Conservation (phyloP, 2,113 vertebrate genomes). For the Arvicanthis niloticus region DNA sequence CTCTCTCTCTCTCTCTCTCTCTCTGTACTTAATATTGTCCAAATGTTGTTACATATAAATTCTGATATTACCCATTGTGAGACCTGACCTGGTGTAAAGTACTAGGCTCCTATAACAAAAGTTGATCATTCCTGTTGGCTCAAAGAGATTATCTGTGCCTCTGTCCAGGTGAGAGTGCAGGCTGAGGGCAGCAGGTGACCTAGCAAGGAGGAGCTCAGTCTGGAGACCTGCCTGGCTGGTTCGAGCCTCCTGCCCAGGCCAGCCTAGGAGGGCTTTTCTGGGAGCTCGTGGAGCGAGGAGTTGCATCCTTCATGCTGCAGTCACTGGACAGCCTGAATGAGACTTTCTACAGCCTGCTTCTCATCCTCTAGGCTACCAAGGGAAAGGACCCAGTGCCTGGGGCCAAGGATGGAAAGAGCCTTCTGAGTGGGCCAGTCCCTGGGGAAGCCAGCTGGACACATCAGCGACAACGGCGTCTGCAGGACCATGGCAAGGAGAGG, state of each 20-base stretch:
- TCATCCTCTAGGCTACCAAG: slow-evolving; percentile 88
- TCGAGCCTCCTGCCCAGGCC: neutral
- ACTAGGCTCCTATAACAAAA: neutral
- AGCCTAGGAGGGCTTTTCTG: neutral
- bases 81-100: neutral
- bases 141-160: neutral
- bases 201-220: neutral
- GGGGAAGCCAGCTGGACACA: slow-evolving; percentile 85
- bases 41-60: neutral
- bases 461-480: slow-evolving; percentile 91
- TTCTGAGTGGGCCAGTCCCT: slow-evolving; percentile 77
- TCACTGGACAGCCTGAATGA: neutral
- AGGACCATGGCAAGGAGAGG: slow-evolving; percentile 96
- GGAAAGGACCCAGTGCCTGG: slow-evolving; percentile 87
- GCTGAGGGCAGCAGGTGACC: neutral
- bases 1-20: too few relatives aligned
- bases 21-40: neutral
- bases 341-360: slow-evolving; percentile 31
- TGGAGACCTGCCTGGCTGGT: neutral
- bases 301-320: neutral
- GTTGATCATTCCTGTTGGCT: neutral
- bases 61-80: neutral
- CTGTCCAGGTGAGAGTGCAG: neutral
- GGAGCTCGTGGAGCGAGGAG: neutral
- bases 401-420: slow-evolving; percentile 89